Evolutionary conservation across 2,113 vertebrate species (phyloP), one percentile per base, ranked within the genome.

Genomic region (Petaurus breviceps): DNA sequence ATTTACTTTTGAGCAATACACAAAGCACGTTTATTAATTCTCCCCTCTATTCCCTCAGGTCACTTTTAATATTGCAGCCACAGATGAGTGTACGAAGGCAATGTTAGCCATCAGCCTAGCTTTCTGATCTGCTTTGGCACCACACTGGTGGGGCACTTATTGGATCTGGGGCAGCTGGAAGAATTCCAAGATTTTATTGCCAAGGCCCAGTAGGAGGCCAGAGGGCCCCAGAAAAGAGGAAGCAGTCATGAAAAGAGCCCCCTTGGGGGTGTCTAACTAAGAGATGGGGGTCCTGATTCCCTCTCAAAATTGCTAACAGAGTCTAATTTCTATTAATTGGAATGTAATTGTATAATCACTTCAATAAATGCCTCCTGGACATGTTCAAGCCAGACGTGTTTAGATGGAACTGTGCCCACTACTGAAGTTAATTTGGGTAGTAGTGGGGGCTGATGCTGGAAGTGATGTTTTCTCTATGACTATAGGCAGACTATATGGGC

Each of bases 1-100:
- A 91, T 96, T 97, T 96, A 57, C 68, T 95, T 53, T 8, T 55
- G 28, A 52, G 24, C 6, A 54, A 54, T 89, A 84, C 53, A 90
- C 31, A 84, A 68, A 96, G 1, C 47, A n/a, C 37, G 8, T 49
- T 92, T 91, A 46, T 77, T 96, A 94, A 94, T 51, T 92, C 46
- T 8, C 68, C 47, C 3, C 49, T 54, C 31, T 89, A 0, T 3
- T 3, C 61, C 52, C 31, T 52, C 12, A 55, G 55, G 10, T 22
- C 46, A 43, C 16, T 7, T 51, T 95, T 61, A 43, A 14, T 43
- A 3, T 93, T 10, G 7, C 23, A n/a, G 14, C 11, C 61, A 24
- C 2, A 51, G 93, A 91, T 84, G 68, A 47, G 2, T 26, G 91
- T 55, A 11, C 93, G n/a, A 54, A 93, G 93, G 77, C 55, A 77